A percentile compares a stretch with the other conserved stretches of the same genome.
phyloP scores from a whole-genome alignment of 2,797 vertebrate species.

The Florisuga fusca region DNA sequence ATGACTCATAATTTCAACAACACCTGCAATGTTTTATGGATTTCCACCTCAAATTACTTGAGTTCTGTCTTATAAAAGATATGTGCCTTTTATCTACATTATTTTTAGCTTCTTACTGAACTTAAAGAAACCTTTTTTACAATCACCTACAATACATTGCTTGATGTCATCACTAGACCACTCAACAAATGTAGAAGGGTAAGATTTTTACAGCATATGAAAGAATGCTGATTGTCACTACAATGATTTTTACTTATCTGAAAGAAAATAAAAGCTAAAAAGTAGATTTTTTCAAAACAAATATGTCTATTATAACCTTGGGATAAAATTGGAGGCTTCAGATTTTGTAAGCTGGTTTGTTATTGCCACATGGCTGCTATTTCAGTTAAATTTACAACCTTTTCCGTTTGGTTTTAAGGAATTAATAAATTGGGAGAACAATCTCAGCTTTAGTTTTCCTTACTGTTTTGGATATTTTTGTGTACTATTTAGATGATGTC shows the following conservation, averaged over 20 bases:
- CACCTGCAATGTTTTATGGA: not conserved
- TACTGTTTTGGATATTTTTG: not conserved
- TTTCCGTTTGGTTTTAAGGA: not conserved
- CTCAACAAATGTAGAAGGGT: slow-evolving; percentile 22
- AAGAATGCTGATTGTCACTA: slow-evolving; percentile 25
- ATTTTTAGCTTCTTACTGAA: slow-evolving; percentile 60
- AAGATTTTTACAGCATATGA: slow-evolving; percentile 30
- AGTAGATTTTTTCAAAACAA: not conserved
- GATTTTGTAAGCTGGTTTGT: not conserved
- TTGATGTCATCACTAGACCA: slow-evolving; percentile 58
- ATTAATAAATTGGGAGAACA: not conserved
- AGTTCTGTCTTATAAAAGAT: slow-evolving; percentile 36
- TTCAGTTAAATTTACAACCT: not conserved
- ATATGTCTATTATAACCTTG: not conserved
- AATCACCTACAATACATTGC: slow-evolving; percentile 42
- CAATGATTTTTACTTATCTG: not conserved
- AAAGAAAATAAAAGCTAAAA: slow-evolving; percentile 5
- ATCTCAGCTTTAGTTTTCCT: not conserved
- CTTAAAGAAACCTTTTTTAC: not conserved
- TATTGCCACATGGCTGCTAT: not conserved
- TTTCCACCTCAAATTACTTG: slow-evolving; percentile 38
- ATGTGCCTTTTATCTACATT: slow-evolving; percentile 50
- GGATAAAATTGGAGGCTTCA: not conserved
- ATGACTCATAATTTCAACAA: slow-evolving; percentile 50
- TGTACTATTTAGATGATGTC: not conserved